Percentiles rank a stretch among this genome's conserved stretches.
phyloP scores from a whole-genome alignment of 2,797 vertebrate genomes.

The Aplochiton taeniatus region DNA sequence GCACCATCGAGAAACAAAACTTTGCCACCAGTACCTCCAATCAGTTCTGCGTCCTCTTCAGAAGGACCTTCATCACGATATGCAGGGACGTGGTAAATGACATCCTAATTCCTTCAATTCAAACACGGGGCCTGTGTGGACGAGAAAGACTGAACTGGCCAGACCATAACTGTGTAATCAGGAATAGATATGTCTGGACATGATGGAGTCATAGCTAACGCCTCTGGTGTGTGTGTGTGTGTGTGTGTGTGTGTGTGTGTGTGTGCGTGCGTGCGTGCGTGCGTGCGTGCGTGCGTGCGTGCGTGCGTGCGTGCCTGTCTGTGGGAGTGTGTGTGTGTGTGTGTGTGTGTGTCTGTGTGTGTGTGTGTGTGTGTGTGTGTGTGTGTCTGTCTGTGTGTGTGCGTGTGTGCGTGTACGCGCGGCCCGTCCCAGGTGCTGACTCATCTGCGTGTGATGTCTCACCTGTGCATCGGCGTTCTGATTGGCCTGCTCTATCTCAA shows the following conservation, averaged over 20 bases:
- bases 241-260: background rate
- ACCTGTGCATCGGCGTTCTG: constrained; percentile 90
- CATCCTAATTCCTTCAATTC: background rate
- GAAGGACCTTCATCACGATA: constrained; percentile 93
- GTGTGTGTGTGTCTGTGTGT: background rate
- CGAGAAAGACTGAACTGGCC: too few relatives aligned
- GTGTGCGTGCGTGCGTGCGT: background rate
- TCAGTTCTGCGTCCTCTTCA: constrained; percentile 98
- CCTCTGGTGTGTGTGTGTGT: background rate
- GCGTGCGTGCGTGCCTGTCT: too few relatives aligned
- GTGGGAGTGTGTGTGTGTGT: background rate
- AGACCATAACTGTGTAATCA: too few relatives aligned
- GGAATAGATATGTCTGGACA: too few relatives aligned
- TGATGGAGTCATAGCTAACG: background rate
- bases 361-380: background rate
- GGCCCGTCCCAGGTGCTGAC: constrained; percentile 88
- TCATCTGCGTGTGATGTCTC: constrained; percentile 94
- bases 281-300: background rate
- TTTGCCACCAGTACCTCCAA: constrained; percentile 94
- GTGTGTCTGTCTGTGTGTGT: background rate
- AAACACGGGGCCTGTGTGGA: background rate
- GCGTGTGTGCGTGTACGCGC: background rate
- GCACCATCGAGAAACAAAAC: constrained; percentile 91
- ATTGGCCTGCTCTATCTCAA: constrained; percentile 96
- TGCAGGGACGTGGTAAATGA: constrained; percentile 88